phyloP scores from a whole-genome alignment of 2,113 vertebrate species.

The Gymnorhina tibicen region DNA sequence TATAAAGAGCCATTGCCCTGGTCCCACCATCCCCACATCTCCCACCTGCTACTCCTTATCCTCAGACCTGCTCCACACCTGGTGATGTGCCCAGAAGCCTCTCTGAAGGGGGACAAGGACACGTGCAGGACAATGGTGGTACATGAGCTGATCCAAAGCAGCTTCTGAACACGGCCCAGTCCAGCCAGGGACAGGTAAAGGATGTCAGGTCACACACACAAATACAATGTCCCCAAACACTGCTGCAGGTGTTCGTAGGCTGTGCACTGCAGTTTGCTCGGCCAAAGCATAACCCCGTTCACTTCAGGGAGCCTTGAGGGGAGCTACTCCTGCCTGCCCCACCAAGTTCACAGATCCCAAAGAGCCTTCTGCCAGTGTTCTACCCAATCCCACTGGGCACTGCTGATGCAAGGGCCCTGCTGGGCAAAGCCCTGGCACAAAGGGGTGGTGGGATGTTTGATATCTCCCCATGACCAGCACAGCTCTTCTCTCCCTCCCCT shows the following conservation, averaged over 20 bases:
- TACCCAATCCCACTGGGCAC: not conserved
- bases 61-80: not conserved
- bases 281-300: not conserved
- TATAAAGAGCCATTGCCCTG: not conserved
- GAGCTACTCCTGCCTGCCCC: not conserved
- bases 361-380: not conserved
- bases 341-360: not conserved
- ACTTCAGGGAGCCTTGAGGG: not conserved
- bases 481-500: not conserved
- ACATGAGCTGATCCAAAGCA: not conserved
- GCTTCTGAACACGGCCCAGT: not conserved
- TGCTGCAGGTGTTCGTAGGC: rapidly evolving
- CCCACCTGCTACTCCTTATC: not conserved
- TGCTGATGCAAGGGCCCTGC: not conserved
- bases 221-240: rapidly evolving
- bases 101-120: not conserved
- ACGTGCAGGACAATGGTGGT: not conserved
- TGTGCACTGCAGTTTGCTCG: not conserved
- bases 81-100: not conserved
- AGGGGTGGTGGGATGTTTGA: not conserved
- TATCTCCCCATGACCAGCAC: not conserved
- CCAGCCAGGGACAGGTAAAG: not conserved
- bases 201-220: rapidly evolving
- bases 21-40: not conserved
- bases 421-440: not conserved